Base-by-base conservation (phyloP, 2,888 invertebrate genomes). In the Cistogaster globosa region DNA sequence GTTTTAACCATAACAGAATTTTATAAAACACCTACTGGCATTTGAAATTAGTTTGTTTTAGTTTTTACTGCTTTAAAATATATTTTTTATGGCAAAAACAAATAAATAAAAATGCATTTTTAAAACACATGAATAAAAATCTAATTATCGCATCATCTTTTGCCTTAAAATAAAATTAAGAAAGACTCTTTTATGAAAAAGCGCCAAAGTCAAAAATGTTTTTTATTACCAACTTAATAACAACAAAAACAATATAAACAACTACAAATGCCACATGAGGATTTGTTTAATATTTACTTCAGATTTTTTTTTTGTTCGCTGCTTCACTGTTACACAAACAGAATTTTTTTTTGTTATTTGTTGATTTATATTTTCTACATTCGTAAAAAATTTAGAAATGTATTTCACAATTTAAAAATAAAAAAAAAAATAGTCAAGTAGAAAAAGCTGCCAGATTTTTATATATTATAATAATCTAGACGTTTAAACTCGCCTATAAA, bases 11-110 rank as follows among this genome's bases (percentile, higher is more conserved):
- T 62, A 55, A 32, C 26, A 20, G 8, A 18, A 45, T 63, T 58
- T 60, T 58, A 18, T 18, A 42, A 79, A 84, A 84, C 84, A 84
- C 84, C 84, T 80, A 84, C 84, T 84, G 71, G 60, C 67, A 76
- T 72, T 80, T 79, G 18, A 63, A 69, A 76, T 79, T 65, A 75
- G 55, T 67, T 80, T 51, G 11, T 75, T 42, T 69, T 4, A 45
- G 57, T 58, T 77, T n/a, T 20, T 55, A 18, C 16, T n/a, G 16
- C 60, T 9, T 5, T 14, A 1, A 45, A 26, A 1, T 20, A 1
- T 20, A n/a, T n/a, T 20, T 20, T 76, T 65, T 79, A 63, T 58
- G 65, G 48, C 5, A 55, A 72, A 65, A 57, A 65, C 16, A 36
- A n/a, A 55, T 51, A 77, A 77, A 38, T 53, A 77, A 71, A 60